Conservation (phyloP, 37 sponge, comb jelly and placozoan species). For the Ianthella basta region DNA sequence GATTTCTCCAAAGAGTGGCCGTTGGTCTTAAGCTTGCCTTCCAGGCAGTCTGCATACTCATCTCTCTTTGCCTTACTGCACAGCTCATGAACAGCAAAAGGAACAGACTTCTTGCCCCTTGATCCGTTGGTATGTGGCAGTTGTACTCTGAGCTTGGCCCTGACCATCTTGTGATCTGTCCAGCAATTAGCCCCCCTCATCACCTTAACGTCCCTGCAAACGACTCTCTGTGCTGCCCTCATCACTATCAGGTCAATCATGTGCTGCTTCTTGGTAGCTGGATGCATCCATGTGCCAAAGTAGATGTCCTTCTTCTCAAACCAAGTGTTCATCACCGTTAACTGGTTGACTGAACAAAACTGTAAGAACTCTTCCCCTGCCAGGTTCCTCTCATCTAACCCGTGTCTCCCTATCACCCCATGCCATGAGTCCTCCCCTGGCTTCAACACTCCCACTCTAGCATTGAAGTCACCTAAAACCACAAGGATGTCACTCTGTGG, state of each 20-base stretch:
- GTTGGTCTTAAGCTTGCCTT: background rate
- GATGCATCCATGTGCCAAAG: slow-evolving; percentile 43
- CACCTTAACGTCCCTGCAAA: slow-evolving; percentile 19
- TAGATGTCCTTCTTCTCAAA: slow-evolving; percentile 35
- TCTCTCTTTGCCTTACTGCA: background rate
- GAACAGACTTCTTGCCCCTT: background rate
- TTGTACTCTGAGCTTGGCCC: background rate
- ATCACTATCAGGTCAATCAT: slow-evolving; percentile 41
- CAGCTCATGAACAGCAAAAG: background rate
- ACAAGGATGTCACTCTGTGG: slow-evolving; percentile 21
- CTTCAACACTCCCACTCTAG: slow-evolving; percentile 14
- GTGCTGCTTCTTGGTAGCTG: slow-evolving; percentile 23
- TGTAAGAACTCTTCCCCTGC: slow-evolving; percentile 30
- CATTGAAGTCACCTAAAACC: slow-evolving; percentile 36
- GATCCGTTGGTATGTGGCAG: background rate
- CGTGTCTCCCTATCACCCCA: slow-evolving; percentile 31
- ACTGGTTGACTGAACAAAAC: slow-evolving; percentile 39
- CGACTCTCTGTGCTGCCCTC: slow-evolving; percentile 26
- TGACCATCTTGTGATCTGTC: slow-evolving; percentile 44
- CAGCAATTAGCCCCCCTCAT: slow-evolving; percentile 35
- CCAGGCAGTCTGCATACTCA: background rate
- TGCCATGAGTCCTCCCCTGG: background rate
- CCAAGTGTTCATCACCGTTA: slow-evolving; percentile 45
- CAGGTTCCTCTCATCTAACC: slow-evolving; percentile 42
- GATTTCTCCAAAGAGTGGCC: background rate